These are phyloP conservation scores for Otolemur crassicaudatus DNA, from an alignment of 2,797 vertebrate species.

Conservation along the genomic window DNA sequence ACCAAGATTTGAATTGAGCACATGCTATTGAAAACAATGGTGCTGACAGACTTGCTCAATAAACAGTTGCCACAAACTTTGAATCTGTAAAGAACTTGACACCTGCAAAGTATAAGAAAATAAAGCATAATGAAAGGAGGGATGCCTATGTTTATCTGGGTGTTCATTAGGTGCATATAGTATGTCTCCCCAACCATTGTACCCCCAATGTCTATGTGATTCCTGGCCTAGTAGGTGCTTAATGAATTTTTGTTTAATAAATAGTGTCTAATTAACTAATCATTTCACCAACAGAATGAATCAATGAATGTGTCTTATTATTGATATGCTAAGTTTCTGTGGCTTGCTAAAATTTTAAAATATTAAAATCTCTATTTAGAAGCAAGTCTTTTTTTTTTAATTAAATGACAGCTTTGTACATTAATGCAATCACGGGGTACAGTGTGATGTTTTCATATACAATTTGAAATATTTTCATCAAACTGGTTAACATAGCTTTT, in stretches of 20 bases:
- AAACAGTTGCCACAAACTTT: not conserved
- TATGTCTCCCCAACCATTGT: not conserved
- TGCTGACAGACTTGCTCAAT: not conserved
- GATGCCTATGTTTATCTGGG: not conserved
- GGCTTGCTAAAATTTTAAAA: slow-evolving; percentile 20
- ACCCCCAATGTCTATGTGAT: not conserved
- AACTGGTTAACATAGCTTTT: too few relatives aligned
- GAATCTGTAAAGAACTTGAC: not conserved
- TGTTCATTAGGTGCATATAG: not conserved
- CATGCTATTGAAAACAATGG: not conserved
- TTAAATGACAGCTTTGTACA: too few relatives aligned
- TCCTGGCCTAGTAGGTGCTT: not conserved
- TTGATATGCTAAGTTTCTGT: not conserved
- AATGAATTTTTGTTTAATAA: slow-evolving; percentile 11
- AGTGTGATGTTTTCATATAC: too few relatives aligned
- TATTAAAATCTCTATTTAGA: not conserved
- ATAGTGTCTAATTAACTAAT: not conserved
- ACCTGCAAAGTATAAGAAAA: not conserved
- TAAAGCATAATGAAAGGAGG: not conserved
- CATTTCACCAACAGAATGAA: not conserved
- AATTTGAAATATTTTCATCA: too few relatives aligned
- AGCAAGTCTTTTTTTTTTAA: not conserved
- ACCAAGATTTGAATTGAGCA: not conserved
- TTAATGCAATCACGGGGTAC: too few relatives aligned
- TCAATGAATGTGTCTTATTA: not conserved